Evolutionary conservation across 2,797 vertebrate species (phyloP), one percentile per base, ranked within the genome.

Genomic region (Catharus ustulatus): DNA sequence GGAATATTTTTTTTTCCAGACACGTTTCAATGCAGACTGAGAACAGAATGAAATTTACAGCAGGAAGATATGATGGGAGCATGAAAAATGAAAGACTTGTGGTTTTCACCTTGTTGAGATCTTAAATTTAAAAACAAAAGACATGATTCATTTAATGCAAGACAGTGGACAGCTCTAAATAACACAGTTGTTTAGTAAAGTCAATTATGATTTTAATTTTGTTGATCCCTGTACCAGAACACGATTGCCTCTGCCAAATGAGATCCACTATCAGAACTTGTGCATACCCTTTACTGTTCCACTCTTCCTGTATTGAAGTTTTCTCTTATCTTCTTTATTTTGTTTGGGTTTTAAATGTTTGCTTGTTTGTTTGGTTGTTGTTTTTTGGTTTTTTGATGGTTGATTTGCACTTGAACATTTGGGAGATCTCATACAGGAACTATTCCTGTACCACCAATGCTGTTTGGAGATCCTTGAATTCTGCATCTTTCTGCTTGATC

Each of bases 31-130:
- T 15, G 32, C 62, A 81, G 92, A 57, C 46, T 78, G 64, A 92
- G 61, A 86, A 69, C 46, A 96, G 58, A 84, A 84, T 21, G 16
- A 87, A n/a, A 58, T 62, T 88, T 63, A 78, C 29, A 96, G 74
- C 66, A 80, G 66, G 30, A 89, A 85, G 36, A 48, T 26, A 59
- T 86, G 59, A 64, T 16, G 23, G 66, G 85, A 87, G 19, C 54
- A 54, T 72, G 40, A 95, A 87, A 94, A 81, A 63, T 49, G 5
- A 92, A 52, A 55, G 45, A 71, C 14, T 46, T 48, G 1, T 14
- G 13, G 0, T 57, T 93, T 72, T 67, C 40, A 63, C 40, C 34
- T 64, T 64, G 54, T 22, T n/a, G 24, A 49, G 40, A 26, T 8
- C 8, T 79, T 80, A 49, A 11, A 59, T 29, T 76, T 74, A n/a